These are phyloP conservation scores for Brachypodius melanocephalos DNA, from an alignment of 2,113 vertebrate genomes.

Conservation along the genomic window DNA sequence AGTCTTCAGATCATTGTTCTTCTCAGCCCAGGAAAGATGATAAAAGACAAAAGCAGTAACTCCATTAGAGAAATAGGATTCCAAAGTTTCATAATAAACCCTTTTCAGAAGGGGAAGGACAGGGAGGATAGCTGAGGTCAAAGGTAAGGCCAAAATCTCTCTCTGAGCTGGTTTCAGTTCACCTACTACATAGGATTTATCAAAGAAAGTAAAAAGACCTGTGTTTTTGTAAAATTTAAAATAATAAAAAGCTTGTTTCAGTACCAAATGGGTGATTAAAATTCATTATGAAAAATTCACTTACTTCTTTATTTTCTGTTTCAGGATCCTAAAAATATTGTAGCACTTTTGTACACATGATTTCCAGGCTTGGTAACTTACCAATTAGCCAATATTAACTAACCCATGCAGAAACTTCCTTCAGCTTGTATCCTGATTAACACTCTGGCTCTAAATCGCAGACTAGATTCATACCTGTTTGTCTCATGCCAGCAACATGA, in stretches of 20 bases:
- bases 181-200: not conserved
- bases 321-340: not conserved
- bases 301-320: not conserved
- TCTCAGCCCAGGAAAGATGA: not conserved
- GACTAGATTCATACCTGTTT: not conserved
- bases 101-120: not conserved
- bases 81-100: not conserved
- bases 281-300: not conserved
- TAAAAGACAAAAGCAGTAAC: not conserved
- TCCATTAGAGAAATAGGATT: not conserved
- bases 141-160: not conserved
- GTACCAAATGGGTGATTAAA: not conserved
- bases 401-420: not conserved
- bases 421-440: not conserved
- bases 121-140: not conserved
- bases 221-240: not conserved
- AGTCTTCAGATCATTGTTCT: not conserved
- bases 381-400: not conserved
- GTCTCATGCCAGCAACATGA: not conserved
- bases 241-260: not conserved
- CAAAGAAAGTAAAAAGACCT: not conserved
- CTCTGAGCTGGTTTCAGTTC: not conserved
- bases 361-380: not conserved
- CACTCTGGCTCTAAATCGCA: not conserved
- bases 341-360: not conserved